phyloP scores from a whole-genome alignment of 2,113 vertebrate species.

The Heterocephalus glaber region DNA sequence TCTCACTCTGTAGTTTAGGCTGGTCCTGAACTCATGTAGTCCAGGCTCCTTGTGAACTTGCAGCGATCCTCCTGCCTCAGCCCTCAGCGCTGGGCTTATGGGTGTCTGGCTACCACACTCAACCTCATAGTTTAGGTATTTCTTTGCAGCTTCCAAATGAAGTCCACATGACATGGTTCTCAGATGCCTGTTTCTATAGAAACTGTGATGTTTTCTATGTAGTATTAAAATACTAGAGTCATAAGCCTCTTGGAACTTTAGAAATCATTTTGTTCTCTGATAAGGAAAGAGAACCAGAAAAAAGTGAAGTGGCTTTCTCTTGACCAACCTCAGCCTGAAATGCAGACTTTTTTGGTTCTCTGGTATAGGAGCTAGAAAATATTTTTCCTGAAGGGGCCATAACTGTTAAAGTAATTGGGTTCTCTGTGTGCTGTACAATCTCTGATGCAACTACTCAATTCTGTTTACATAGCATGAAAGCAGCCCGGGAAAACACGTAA shows the following conservation, averaged over 20 bases:
- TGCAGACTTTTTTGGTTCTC: not conserved
- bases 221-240: not conserved
- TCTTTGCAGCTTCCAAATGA: conserved; percentile 29
- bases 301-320: conserved; percentile 8
- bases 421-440: not conserved
- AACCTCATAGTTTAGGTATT: not conserved
- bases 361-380: not conserved
- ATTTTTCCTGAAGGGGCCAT: not conserved
- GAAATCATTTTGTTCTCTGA: conserved; percentile 34
- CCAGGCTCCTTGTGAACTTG: not conserved
- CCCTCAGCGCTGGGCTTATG: not conserved
- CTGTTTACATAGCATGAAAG: not conserved
- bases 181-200: conserved; percentile 45
- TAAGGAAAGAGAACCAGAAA: conserved; percentile 17
- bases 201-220: not conserved
- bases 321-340: conserved; percentile 21
- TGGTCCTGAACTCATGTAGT: not conserved
- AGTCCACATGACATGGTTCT: not conserved
- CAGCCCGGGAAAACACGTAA: not conserved
- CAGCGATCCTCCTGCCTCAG: not conserved
- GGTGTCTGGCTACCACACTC: not conserved
- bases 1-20: not conserved
- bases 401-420: conserved; percentile 30
- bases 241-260: conserved; percentile 25
- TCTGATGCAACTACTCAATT: not conserved